Conservation (phyloP, 2,113 vertebrate species). For the Pedionomus torquatus region DNA sequence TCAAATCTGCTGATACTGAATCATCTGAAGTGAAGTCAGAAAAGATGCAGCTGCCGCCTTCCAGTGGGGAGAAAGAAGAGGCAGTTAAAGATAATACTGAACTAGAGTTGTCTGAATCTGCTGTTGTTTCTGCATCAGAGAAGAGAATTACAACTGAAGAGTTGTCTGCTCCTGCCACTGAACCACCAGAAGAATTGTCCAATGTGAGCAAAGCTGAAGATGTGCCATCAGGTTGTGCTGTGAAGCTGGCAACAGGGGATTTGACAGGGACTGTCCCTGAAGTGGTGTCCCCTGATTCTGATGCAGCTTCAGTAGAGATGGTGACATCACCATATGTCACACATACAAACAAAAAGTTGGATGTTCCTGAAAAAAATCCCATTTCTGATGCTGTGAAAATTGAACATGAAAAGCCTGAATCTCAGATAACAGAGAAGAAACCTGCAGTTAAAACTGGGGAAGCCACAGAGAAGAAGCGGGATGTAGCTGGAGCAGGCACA, state of each 20-base stretch:
- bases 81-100: background rate
- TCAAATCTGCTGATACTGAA: background rate
- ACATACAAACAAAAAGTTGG: background rate
- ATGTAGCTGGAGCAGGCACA: background rate
- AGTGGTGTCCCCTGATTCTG: background rate
- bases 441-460: fast-evolving
- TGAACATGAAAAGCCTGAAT: fast-evolving
- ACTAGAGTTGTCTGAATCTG: background rate
- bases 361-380: background rate
- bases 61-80: background rate
- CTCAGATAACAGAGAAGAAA: background rate
- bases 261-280: background rate
- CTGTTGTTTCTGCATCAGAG: background rate
- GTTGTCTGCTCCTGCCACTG: background rate
- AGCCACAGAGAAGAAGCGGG: background rate
- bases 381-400: background rate
- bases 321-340: background rate
- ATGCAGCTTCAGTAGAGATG: background rate
- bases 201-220: background rate
- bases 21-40: background rate
- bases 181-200: background rate
- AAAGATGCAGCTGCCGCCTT: background rate
- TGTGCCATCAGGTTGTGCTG: background rate
- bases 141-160: background rate
- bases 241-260: background rate